Evolutionary conservation across 2,113 vertebrate genomes (phyloP).

Genomic region (Mobula hypostoma): DNA sequence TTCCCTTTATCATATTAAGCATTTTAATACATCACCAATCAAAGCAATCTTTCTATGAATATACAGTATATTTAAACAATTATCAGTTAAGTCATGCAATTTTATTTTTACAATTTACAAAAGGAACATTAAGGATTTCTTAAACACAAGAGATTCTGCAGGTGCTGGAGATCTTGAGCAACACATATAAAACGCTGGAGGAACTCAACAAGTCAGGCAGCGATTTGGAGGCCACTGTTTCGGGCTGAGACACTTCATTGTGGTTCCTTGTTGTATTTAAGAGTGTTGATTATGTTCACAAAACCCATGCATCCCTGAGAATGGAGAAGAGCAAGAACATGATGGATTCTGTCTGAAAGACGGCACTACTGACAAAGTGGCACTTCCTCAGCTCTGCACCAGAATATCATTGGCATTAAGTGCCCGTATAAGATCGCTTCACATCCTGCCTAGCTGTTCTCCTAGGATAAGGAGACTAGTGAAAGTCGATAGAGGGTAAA

Average conservation of each 20-base stretch:
- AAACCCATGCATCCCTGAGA: neutral
- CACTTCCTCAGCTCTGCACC: neutral
- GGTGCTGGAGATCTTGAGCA: too few relatives aligned
- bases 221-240: too few relatives aligned
- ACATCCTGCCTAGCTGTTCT: neutral
- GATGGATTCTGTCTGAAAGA: neutral
- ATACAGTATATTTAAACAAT: neutral
- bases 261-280: neutral
- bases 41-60: neutral
- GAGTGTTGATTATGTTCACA: neutral
- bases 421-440: neutral
- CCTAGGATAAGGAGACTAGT: neutral
- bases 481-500: neutral
- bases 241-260: too few relatives aligned
- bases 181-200: too few relatives aligned
- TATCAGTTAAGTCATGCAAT: neutral
- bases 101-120: neutral
- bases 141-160: too few relatives aligned
- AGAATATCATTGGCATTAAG: too few relatives aligned
- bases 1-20: neutral
- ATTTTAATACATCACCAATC: neutral
- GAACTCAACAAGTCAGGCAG: too few relatives aligned
- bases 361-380: neutral
- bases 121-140: neutral
- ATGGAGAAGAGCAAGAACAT: too few relatives aligned